These are phyloP conservation scores for Leptobrachium leishanense DNA, from an alignment of 2,113 vertebrate genomes.

Conservation along the genomic window DNA sequence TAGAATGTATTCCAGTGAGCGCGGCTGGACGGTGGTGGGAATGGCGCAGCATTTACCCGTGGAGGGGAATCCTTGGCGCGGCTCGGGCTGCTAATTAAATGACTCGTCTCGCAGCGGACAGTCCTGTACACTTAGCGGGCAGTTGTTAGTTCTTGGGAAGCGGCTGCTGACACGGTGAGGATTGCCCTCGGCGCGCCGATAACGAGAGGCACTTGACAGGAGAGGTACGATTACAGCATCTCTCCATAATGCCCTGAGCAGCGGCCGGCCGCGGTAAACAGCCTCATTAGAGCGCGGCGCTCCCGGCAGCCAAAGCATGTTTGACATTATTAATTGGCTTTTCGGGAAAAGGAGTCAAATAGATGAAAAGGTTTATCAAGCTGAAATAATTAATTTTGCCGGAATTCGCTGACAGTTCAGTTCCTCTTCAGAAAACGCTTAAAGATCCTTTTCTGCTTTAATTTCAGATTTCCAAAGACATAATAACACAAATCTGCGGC, in stretches of 20 bases:
- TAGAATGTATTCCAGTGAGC: too few species aligned
- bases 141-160: slow-evolving; percentile 81
- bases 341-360: slow-evolving; percentile 97
- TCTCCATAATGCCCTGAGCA: slow-evolving; percentile 72
- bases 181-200: slow-evolving; percentile 87
- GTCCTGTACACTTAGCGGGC: slow-evolving; percentile 77
- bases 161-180: slow-evolving; percentile 88
- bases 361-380: slow-evolving; percentile 99
- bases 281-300: slow-evolving; percentile 88
- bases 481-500: slow-evolving; percentile 81
- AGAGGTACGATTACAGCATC: slow-evolving; percentile 87
- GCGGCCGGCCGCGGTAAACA: slow-evolving; percentile 86
- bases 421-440: slow-evolving; percentile 82
- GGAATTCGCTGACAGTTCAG: slow-evolving; percentile 98
- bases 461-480: slow-evolving; percentile 75
- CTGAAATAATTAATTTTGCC: slow-evolving; percentile 99
- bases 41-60: too few species aligned
- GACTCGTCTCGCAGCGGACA: slow-evolving; percentile 87
- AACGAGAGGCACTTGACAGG: slow-evolving; percentile 92
- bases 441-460: slow-evolving; percentile 60
- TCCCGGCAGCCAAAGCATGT: slow-evolving; percentile 92
- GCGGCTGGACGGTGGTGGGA: too few species aligned
- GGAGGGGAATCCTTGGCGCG: too few species aligned
- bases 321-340: slow-evolving; percentile 99
- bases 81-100: slow-evolving; percentile 89